Base-by-base conservation (phyloP, 2,113 vertebrate genomes). In the Triplophysa tibetana region DNA sequence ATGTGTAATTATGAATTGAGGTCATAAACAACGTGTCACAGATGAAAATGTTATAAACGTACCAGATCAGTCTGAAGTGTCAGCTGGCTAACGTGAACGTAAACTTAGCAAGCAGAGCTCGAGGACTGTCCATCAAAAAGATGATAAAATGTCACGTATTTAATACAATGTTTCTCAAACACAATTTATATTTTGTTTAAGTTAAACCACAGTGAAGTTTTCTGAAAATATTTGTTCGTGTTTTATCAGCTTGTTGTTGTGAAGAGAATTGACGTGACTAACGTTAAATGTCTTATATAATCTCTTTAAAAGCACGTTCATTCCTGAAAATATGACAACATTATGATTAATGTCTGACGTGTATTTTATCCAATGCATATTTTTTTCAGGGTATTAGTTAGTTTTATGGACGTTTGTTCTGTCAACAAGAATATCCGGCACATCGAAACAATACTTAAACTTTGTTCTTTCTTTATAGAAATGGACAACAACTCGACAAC, bases 401-500 rank as follows among this genome's bases (percentile, higher is more conserved):
- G 10, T 43, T 43, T 10, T 11, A 9, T 43, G 8, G 41, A 43
- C 7, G 41, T 43, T 45, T 45, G 43, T 45, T 45, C 2, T 12
- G 43, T 12, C 11, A 45, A 45, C 11, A 11, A 45, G 19, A 58
- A 21, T 58, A 21, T 58, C 19, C 6, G 8, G 8, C 16, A 58
- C 2, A 56, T 56, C 1, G 19, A 8, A n/a, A 16, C 8, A 8
- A 16, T 60, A 60, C 33, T 60, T 17, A 60, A 24, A 10, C 26
- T 52, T 1, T 24, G 16, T 7, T 24, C 29, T 21, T 9, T 13
- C 13, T 21, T 13, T 29, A 48, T 65, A 77, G 77, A 80, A 78
- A 84, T 84, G 83, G 83, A 84, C 58, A 75, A 84, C 75, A 43
- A 52, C 16, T 75, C 79, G 23, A 45, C 79, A 64, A 65, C 79